Evolutionary conservation across 1,140 invertebrate species (phyloP), one percentile per base, ranked within the genome.

Genomic region (Drosophila serrata): DNA sequence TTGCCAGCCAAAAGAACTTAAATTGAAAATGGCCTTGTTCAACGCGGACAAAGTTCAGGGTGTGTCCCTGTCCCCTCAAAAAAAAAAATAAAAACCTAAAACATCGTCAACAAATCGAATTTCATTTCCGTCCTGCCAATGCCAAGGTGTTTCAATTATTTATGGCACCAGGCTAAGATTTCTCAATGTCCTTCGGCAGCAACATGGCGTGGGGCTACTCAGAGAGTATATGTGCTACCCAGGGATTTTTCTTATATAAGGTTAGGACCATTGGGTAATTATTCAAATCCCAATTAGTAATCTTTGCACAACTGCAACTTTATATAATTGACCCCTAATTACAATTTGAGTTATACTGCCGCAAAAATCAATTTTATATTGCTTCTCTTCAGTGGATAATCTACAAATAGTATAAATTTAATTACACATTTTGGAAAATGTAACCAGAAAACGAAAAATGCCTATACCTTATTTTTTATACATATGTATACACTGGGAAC

Each of bases 81-180:
- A 39, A 70, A 69, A 33, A 22, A 35, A 31, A 46, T 64, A 69
- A 33, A 31, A 39, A 61, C 69, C 31, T 49, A 22, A 60, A 73
- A 53, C 22, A 55, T 62, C n/a, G 58, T 24, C 70, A 57, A 63
- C 46, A 63, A 75, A 75, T 75, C 58, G 73, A 64, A 75, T 63
- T 75, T 57, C 51, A 75, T 75, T 75, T 75, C 58, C 73, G 58
- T 33, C 43, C 67, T 74, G 69, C 59, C 69, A 75, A 37, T 42
- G 68, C 37, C 70, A 64, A 64, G 70, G 70, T 63, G 59, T 64
- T 46, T 31, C 39, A 61, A 51, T 64, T 75, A 75, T 75, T 75
- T 64, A 64, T 74, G 57, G 43, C 33, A 49, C n/a, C 37, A n/a
- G 24, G 35, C 35, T 37, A 48, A 53, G 45, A 57, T 53, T 53